Evolutionary conservation across 2,797 vertebrate genomes (phyloP).

Genomic region (Tenualosa thibaudeaui): DNA sequence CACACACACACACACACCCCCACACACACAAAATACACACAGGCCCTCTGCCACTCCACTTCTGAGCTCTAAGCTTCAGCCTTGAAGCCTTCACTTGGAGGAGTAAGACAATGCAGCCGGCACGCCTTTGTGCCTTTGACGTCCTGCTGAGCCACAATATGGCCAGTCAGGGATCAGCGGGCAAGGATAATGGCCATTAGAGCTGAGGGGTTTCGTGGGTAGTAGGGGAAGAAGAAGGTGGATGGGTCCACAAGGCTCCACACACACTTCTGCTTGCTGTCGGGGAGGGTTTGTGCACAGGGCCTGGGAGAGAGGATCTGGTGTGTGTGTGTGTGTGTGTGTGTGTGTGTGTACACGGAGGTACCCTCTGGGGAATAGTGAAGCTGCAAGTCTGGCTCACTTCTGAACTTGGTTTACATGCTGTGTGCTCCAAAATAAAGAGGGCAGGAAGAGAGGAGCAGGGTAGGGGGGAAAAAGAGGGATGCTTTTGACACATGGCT

Average conservation of each 20-base stretch:
- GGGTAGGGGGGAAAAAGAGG: not conserved
- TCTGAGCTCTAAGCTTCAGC: constrained; percentile 70
- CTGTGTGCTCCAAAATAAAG: constrained; percentile 15
- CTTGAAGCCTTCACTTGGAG: constrained; percentile 79
- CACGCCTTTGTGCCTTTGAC: constrained; percentile 78
- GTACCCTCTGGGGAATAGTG: constrained; percentile 30
- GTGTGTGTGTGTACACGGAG: not conserved
- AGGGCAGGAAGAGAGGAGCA: not conserved
- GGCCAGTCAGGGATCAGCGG: constrained; percentile 79
- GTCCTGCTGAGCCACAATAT: constrained; percentile 80
- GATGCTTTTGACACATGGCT: constrained; percentile 16
- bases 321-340: not conserved
- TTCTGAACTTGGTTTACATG: constrained; percentile 39
- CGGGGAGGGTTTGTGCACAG: constrained; percentile 31
- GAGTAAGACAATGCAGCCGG: constrained; percentile 78
- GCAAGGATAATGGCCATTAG: constrained; percentile 78
- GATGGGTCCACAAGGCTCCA: constrained; percentile 69
- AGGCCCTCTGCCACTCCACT: constrained; percentile 53
- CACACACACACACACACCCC: constrained; percentile 49
- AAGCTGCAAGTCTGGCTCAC: constrained; percentile 1
- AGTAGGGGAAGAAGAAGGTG: constrained; percentile 59
- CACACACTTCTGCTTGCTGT: constrained; percentile 50
- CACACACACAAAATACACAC: not conserved
- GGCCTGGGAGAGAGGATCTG: constrained; percentile 15
- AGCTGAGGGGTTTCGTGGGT: constrained; percentile 67